Evolutionary conservation across 64 coral and sea anemone species (phyloP).

Genomic region (Dendrophyllia cribrosa): DNA sequence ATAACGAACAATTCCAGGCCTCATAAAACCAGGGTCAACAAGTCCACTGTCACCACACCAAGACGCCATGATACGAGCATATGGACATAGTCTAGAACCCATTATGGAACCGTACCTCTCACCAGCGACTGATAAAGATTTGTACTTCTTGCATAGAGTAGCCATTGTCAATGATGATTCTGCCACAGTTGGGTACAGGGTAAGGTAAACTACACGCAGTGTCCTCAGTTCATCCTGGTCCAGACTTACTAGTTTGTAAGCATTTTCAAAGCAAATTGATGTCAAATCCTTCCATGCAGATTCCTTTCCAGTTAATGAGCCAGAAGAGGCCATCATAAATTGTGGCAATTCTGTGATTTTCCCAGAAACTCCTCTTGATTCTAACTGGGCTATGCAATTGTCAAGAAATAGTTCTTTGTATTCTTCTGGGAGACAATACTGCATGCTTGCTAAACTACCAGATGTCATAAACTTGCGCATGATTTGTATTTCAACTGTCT

Average conservation of each 20-base stretch:
- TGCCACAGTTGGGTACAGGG: slow-evolving; percentile 40
- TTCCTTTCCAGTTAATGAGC: slow-evolving; percentile 46
- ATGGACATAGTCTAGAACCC: slow-evolving; percentile 50
- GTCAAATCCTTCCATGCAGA: slow-evolving; percentile 33
- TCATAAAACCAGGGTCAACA: too few relatives aligned
- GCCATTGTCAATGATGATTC: slow-evolving; percentile 47
- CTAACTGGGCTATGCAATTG: neutral
- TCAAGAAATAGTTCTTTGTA: slow-evolving; percentile 20
- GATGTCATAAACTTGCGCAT: neutral
- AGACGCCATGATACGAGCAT: slow-evolving; percentile 69
- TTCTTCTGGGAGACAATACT: neutral
- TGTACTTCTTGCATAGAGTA: slow-evolving; percentile 68
- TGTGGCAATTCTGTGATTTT: slow-evolving; percentile 17
- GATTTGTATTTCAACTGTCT: slow-evolving; percentile 31
- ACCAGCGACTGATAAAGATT: slow-evolving; percentile 47
- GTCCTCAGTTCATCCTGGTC: slow-evolving; percentile 29
- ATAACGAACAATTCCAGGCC: slow-evolving; percentile 51
- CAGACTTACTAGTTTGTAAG: slow-evolving; percentile 51
- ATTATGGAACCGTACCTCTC: slow-evolving; percentile 61
- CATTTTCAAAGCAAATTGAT: slow-evolving; percentile 2
- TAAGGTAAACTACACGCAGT: slow-evolving; percentile 38
- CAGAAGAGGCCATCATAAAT: slow-evolving; percentile 53
- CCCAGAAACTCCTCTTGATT: neutral
- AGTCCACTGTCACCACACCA: too few relatives aligned
- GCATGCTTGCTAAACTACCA: neutral